Conservation (phyloP, 30 jellyfish, hydroid and myxozoan species). For the Morbakka virulenta region DNA sequence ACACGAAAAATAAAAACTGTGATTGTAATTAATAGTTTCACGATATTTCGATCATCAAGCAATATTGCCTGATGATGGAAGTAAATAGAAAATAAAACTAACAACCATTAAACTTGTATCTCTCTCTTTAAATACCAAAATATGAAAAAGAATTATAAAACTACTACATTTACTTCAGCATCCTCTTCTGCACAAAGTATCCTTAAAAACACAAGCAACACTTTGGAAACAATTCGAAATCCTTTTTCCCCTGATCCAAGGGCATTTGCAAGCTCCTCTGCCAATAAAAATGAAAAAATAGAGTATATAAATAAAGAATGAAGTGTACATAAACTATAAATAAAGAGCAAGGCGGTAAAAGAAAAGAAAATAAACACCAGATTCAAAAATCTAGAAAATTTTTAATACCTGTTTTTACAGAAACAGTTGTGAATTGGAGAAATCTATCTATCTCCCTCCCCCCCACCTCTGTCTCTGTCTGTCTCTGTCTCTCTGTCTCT, state of each 20-base stretch:
- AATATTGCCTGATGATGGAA: neutral
- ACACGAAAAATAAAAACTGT: too few relatives aligned
- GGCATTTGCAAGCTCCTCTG: slow-evolving; percentile 57
- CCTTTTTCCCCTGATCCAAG: slow-evolving; percentile 68
- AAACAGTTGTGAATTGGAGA: too few relatives aligned
- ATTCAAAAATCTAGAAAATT: neutral
- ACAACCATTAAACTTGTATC: too few relatives aligned
- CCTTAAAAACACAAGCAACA: slow-evolving; percentile 51
- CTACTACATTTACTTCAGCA: slow-evolving; percentile 42
- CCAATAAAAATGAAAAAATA: too few relatives aligned
- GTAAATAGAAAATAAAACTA: too few relatives aligned
- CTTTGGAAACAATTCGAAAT: slow-evolving; percentile 36
- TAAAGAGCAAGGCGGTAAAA: neutral
- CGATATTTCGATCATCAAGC: too few relatives aligned
- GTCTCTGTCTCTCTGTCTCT: too few relatives aligned
- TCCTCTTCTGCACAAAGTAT: slow-evolving; percentile 71
- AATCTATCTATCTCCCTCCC: too few relatives aligned
- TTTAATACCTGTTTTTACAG: too few relatives aligned
- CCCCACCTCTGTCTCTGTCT: too few relatives aligned
- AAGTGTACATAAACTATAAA: neutral
- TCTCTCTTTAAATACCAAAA: neutral
- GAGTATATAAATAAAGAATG: neutral
- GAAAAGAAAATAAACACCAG: neutral
- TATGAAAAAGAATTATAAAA: neutral
- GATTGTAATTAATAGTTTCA: too few relatives aligned